A percentile compares a stretch with the other conserved stretches of the same genome.
These are phyloP conservation scores for Gyps fulvus DNA, from an alignment of 2,113 vertebrate genomes.

Conservation along the genomic window DNA sequence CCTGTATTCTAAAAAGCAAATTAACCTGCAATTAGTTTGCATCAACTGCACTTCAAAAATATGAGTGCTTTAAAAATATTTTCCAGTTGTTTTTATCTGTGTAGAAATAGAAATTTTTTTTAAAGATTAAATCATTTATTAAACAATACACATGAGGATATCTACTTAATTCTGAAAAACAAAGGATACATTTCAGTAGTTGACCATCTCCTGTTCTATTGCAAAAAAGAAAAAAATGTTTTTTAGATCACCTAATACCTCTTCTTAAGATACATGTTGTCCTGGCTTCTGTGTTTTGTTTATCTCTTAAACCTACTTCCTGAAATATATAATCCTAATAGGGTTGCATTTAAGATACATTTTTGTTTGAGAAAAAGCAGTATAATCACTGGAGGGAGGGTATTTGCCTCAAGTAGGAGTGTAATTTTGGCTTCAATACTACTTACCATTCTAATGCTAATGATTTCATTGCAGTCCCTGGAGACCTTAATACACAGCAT, in stretches of 20 bases:
- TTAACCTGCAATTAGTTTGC: background rate
- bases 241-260: background rate
- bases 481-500: background rate
- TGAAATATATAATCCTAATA: background rate
- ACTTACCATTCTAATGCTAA: background rate
- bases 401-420: background rate
- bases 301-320: background rate
- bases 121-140: background rate
- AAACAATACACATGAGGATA: background rate
- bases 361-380: background rate
- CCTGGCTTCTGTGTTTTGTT: background rate
- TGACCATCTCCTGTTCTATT: background rate
- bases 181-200: background rate
- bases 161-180: background rate
- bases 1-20: background rate
- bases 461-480: background rate
- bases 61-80: background rate
- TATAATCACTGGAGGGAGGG: background rate
- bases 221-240: background rate
- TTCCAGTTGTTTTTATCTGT: background rate
- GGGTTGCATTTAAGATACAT: background rate
- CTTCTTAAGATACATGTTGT: background rate
- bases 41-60: background rate
- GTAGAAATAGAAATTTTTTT: background rate
- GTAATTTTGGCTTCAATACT: background rate